Evolutionary conservation across 2,113 vertebrate species (phyloP), one percentile per base, ranked within the genome.

Genomic region (Fulica atra): DNA sequence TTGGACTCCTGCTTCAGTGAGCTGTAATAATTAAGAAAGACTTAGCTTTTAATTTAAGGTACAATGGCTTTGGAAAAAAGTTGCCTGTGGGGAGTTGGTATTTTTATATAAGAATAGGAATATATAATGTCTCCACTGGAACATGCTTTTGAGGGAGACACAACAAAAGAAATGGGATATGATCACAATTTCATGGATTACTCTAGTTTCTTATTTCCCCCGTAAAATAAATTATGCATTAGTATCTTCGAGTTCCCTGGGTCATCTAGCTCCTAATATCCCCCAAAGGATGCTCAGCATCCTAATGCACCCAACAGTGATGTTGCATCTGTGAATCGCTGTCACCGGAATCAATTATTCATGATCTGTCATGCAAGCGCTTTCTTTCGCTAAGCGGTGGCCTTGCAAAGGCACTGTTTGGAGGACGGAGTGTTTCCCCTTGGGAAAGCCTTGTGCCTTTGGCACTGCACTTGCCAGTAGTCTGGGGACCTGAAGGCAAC

Each of bases 11-110:
- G 59, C 71, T 96, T 94, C 79, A 81, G 21, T 81, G 61, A 90
- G 18, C 24, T 78, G 16, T 44, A 72, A 85, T 90, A 93, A 95
- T 90, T 92, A 69, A 90, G 90, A 85, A 71, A 40, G 29, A 56
- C 8, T 23, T 66, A 71, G 20, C 42, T 90, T 89, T 93, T 92
- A 90, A 92, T 84, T 78, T 83, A 57, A 94, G 31, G 16, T 61
- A 53, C 69, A 84, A 40, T 92, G n/a, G 84, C 64, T 92, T 83
- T 23, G 56, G 44, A 81, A 92, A 54, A 74, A 74, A 12, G 17
- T 42, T 89, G 48, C 28, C 6, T 78, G 54, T 60, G 36, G 57
- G 64, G 90, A 84, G 16, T 2, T 68, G 51, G 9, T 68, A 54
- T 81, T 86, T 88, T 81, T 44, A 24, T 71, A 2, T 33, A 71